Evolutionary conservation across 2,888 invertebrate genomes (phyloP).

Genomic region (Sinodicranocentrus sp.): DNA sequence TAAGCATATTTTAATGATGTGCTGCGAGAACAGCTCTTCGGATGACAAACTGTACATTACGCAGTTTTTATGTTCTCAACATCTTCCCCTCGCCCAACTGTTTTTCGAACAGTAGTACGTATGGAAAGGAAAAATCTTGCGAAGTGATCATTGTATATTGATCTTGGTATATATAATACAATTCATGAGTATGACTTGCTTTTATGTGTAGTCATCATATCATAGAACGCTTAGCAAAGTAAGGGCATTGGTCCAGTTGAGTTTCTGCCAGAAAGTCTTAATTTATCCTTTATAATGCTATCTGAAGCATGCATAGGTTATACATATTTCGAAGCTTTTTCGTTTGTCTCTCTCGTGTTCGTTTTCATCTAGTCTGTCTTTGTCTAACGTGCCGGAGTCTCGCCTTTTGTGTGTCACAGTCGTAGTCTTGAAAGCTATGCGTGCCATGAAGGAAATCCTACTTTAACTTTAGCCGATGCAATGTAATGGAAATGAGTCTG

Average conservation of each 20-base stretch:
- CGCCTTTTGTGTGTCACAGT: slow-evolving; percentile 19
- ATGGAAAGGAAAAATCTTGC: too few relatives aligned
- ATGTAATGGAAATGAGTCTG: not conserved
- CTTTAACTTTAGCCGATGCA: not conserved
- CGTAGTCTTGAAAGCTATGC: not conserved
- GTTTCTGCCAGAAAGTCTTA: slow-evolving; percentile 67
- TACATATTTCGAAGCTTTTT: slow-evolving; percentile 1
- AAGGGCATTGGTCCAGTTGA: slow-evolving; percentile 72
- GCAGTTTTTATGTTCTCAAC: too few relatives aligned
- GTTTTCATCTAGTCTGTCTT: not conserved
- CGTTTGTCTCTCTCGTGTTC: slow-evolving; percentile 2
- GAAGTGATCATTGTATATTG: too few relatives aligned
- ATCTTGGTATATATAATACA: not conserved
- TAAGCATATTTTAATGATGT: slow-evolving; percentile 8
- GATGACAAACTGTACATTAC: too few relatives aligned
- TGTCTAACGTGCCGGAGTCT: slow-evolving; percentile 2
- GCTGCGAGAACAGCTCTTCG: too few relatives aligned
- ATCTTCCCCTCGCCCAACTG: too few relatives aligned
- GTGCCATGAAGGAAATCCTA: not conserved
- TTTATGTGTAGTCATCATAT: too few relatives aligned
- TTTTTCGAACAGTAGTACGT: too few relatives aligned
- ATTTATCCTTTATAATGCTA: slow-evolving; percentile 53
- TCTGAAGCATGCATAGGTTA: slow-evolving; percentile 22
- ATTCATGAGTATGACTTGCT: too few relatives aligned
- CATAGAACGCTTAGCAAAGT: not conserved